A percentile compares a stretch with the other conserved stretches of the same genome.
Conservation (phyloP, 2,888 invertebrate genomes). For the Drosophila incognita region DNA sequence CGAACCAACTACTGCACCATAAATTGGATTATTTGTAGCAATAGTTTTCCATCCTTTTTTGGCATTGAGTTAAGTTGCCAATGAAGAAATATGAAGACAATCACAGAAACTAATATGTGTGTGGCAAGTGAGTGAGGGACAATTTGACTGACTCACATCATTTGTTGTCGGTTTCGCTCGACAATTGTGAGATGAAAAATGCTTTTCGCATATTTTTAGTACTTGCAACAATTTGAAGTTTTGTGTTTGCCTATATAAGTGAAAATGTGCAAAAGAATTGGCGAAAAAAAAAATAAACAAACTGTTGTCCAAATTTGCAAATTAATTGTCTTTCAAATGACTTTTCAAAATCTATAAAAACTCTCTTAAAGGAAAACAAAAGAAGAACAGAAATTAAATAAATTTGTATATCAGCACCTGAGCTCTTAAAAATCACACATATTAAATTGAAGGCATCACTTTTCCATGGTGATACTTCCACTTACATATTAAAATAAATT, state of each 20-base stretch:
- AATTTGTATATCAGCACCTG: background rate
- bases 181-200: background rate
- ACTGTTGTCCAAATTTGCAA: background rate
- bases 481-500: conserved; percentile 10
- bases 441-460: background rate
- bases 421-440: background rate
- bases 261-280: background rate
- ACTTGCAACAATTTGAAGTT: background rate
- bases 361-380: background rate
- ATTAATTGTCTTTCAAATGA: background rate
- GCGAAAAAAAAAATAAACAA: no score
- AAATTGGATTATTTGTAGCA: conserved; percentile 7
- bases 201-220: background rate
- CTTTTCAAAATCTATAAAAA: background rate
- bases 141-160: background rate
- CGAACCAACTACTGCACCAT: conserved; percentile 8
- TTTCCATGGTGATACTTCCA: conserved; percentile 5
- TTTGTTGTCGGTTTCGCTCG: background rate
- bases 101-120: background rate
- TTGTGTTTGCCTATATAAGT: background rate
- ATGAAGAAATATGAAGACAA: background rate
- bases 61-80: background rate
- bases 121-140: background rate
- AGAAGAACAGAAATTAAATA: background rate
- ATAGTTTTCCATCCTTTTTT: conserved; percentile 1